phyloP scores from a whole-genome alignment of 2,888 invertebrate genomes.

The Troides aeacus region DNA sequence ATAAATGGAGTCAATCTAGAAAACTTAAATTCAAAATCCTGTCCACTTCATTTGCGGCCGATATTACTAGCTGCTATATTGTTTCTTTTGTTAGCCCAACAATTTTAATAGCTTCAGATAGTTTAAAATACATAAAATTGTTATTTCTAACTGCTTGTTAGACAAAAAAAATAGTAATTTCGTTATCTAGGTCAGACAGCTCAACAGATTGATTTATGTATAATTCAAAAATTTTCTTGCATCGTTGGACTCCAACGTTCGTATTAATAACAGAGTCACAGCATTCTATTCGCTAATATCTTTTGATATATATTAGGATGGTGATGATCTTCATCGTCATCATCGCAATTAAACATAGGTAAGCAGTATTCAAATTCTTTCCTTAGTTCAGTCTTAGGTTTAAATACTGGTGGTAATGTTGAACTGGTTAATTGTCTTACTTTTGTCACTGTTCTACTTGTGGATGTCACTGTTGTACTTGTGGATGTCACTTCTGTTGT shows the following conservation, averaged over 20 bases:
- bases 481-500: neutral
- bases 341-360: neutral
- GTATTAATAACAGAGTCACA: neutral
- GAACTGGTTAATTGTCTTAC: neutral
- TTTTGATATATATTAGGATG: slow-evolving; percentile 14
- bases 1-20: neutral
- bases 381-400: neutral
- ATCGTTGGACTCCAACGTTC: neutral
- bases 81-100: neutral
- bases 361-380: neutral
- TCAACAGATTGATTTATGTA: neutral
- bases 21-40: neutral
- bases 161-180: neutral
- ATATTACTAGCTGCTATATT: neutral
- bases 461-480: neutral
- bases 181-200: neutral
- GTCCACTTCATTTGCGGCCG: neutral
- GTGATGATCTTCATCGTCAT: neutral
- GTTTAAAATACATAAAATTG: neutral
- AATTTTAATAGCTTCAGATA: neutral
- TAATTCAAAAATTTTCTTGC: neutral
- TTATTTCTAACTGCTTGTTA: too few species aligned
- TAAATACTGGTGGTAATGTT: slow-evolving; percentile 1
- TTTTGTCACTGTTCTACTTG: neutral
- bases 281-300: slow-evolving; percentile 4